Evolutionary conservation across 30 jellyfish, hydroid and myxozoan species (phyloP).

Genomic region (Aurelia sp.): DNA sequence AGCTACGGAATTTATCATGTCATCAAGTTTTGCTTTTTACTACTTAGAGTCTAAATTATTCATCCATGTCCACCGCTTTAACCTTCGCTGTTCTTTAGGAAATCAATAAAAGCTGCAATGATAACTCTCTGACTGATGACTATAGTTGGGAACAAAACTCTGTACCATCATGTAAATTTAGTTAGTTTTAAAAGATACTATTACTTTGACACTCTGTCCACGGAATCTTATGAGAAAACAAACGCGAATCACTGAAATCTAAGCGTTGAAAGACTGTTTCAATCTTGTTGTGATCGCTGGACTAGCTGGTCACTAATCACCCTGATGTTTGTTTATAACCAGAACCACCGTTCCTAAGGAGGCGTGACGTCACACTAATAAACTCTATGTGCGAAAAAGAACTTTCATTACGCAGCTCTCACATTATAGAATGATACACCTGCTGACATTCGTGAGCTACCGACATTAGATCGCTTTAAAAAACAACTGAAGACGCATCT

Average conservation of each 20-base stretch:
- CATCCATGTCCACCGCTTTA: constrained; percentile 6
- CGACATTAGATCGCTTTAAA: too few relatives aligned
- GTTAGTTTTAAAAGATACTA: background rate
- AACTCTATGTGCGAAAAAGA: too few relatives aligned
- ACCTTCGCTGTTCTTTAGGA: constrained; percentile 21
- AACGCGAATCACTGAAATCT: constrained; percentile 14
- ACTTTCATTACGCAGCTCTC: too few relatives aligned
- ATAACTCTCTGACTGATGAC: constrained; percentile 39
- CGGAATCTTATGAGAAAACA: background rate
- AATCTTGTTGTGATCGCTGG: background rate
- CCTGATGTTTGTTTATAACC: constrained; percentile 21
- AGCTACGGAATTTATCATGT: background rate
- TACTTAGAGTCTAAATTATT: background rate
- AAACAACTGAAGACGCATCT: too few relatives aligned
- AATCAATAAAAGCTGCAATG: constrained; percentile 9
- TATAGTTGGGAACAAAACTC: constrained; percentile 34
- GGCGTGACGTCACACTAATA: constrained; percentile 21
- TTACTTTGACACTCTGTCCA: constrained; percentile 1
- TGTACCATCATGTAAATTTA: constrained; percentile 17
- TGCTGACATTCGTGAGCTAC: too few relatives aligned
- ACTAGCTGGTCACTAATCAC: background rate
- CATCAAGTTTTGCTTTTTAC: background rate
- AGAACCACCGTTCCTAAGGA: constrained; percentile 25
- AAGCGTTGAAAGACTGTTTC: background rate
- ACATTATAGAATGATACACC: too few relatives aligned